These are phyloP conservation scores for Pelobates cultripes DNA, from an alignment of 2,797 vertebrate genomes.

Conservation along the genomic window DNA sequence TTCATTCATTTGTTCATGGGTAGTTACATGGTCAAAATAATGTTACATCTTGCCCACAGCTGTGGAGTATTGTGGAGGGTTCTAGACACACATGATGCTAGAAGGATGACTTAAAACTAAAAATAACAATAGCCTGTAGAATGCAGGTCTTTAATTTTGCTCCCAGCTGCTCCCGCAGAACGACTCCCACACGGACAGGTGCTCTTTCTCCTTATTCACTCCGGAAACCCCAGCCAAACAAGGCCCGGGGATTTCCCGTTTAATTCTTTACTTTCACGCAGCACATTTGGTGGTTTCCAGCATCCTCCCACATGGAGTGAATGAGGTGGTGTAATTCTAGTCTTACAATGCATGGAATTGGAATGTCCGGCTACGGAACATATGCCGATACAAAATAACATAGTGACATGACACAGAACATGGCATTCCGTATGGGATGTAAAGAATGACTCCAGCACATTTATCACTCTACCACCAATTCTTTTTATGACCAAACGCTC, in stretches of 20 bases:
- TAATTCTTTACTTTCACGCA: not conserved
- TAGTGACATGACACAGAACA: not conserved
- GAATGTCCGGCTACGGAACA: not conserved
- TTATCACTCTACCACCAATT: no score
- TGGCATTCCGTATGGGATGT: not conserved
- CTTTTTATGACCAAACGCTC: no score
- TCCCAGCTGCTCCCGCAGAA: constrained; percentile 23
- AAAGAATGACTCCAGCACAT: not conserved
- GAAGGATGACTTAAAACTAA: constrained; percentile 15
- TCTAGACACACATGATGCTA: not conserved
- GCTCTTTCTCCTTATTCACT: constrained; percentile 1
- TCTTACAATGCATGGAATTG: not conserved
- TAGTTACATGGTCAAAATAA: not conserved
- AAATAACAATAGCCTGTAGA: constrained; percentile 12
- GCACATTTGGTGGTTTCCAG: no score
- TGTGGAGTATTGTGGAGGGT: not conserved
- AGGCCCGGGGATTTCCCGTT: not conserved
- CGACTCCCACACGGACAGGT: constrained; percentile 40
- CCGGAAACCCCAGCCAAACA: not conserved
- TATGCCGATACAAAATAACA: not conserved
- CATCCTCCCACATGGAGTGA: no score
- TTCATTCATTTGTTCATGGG: not conserved
- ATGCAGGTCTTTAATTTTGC: constrained; percentile 3
- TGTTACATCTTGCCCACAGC: constrained; percentile 9
- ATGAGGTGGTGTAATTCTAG: not conserved